A percentile compares a stretch with the other conserved stretches of the same genome.
phyloP scores from a whole-genome alignment of 2,888 invertebrate genomes.

The Timema podura region DNA sequence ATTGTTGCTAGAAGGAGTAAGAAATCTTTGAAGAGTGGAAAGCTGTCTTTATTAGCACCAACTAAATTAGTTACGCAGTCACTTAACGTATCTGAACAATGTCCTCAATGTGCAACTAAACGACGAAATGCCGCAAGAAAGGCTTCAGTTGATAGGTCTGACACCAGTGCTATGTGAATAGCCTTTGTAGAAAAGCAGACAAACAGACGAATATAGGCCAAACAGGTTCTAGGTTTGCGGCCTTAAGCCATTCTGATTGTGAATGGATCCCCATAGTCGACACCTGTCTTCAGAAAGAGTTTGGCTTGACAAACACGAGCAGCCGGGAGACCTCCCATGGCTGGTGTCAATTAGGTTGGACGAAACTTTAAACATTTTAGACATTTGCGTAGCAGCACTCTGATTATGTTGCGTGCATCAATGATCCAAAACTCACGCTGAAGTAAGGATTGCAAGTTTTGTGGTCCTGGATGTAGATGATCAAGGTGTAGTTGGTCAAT shows the following conservation, averaged over 20 bases:
- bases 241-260: neutral
- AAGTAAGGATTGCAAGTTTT: neutral
- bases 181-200: neutral
- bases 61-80: neutral
- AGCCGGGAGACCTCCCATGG: no score
- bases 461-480: neutral
- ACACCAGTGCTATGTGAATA: no score
- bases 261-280: neutral
- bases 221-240: neutral
- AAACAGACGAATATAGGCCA: neutral
- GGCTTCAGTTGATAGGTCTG: neutral
- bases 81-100: neutral
- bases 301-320: no score
- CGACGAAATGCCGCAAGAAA: conserved; percentile 6
- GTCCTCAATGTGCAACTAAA: neutral
- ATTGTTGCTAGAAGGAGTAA: neutral
- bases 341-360: neutral
- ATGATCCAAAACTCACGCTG: neutral
- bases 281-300: neutral
- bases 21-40: neutral
- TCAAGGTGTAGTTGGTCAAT: neutral
- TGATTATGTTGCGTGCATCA: neutral
- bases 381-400: neutral
- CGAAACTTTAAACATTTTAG: neutral
- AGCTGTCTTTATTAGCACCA: neutral